Evolutionary conservation across 2,113 vertebrate species (phyloP), one percentile per base, ranked within the genome.

Genomic region (Dasyprocta punctata): DNA sequence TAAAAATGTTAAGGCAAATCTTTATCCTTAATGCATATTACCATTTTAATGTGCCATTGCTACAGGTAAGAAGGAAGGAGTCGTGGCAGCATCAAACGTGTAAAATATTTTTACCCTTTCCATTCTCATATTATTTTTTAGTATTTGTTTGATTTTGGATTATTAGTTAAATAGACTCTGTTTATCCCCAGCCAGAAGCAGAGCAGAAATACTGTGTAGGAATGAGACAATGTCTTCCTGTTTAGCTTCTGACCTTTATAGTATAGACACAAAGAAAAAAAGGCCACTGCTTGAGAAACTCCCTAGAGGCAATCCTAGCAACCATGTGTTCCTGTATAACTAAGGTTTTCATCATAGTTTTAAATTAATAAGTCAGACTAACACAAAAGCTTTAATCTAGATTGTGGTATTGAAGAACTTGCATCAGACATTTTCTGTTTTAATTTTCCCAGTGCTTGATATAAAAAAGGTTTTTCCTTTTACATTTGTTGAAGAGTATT

Each of bases 331-430:
- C 97, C 86, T 75, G 28, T 28, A 87, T 38, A 95, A 67, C 97
- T 81, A 96, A 95, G n/a, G 69, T 98, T 98, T 98, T 98, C 98
- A 98, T 98, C 97, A 96, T 95, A 97, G 65, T 97, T 98, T 98
- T 97, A 98, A 98, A 98, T 98, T 98, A 98, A 98, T 98, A 98
- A 98, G 83, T 88, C 75, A 97, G 92, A 93, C 44, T 93, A 97
- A 98, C 97, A 98, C 94, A 98, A 98, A 98, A 97, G 92, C 97
- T 98, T 99, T 98, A 97, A 98, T 99, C 92, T 97, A 95, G 92
- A 95, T 75, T 95, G 61, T 52, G 75, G 65, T 96, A 95, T 97
- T 98, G 97, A 98, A 93, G 96, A 98, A 98, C 54, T 75, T 89
- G 83, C 97, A 98, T 98, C 98, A 98, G 97, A 92, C 3, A 88